Evolutionary conservation across 2,888 invertebrate genomes (phyloP).

Genomic region (Drosophila ustulata): DNA sequence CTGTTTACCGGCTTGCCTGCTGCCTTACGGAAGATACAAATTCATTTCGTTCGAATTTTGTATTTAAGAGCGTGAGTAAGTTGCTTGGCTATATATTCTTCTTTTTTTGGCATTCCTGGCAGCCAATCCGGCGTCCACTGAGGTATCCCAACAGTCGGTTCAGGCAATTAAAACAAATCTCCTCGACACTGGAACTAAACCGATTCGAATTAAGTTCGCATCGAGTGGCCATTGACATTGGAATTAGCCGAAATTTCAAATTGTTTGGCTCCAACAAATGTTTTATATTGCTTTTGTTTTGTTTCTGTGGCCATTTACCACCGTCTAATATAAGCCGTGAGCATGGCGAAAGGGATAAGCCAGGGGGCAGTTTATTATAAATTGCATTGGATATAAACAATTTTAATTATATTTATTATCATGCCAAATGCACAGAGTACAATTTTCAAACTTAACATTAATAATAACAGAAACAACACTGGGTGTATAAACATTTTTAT

Average conservation of each 20-base stretch:
- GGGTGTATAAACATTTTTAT: conserved; percentile 39
- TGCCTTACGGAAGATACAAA: conserved; percentile 41
- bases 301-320: conserved; percentile 18
- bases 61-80: conserved; percentile 70
- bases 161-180: conserved; percentile 70
- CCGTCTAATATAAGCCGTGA: conserved; percentile 38
- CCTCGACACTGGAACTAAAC: conserved; percentile 55
- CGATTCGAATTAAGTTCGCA: conserved; percentile 46
- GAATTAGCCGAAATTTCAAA: conserved; percentile 28
- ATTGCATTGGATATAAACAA: conserved; percentile 53
- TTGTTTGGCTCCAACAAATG: conserved; percentile 21
- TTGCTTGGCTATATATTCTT: conserved; percentile 42
- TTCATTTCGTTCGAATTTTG: conserved; percentile 72
- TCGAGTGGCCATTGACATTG: conserved; percentile 51
- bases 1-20: conserved; percentile 18
- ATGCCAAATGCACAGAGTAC: conserved; percentile 38
- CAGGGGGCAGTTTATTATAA: conserved; percentile 44
- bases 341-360: conserved; percentile 65
- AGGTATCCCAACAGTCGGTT: conserved; percentile 7
- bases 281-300: background rate
- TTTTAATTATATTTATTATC: conserved; percentile 58
- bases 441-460: conserved; percentile 19
- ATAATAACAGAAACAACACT: conserved; percentile 7
- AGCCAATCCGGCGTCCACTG: conserved; percentile 23
- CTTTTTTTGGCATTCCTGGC: conserved; percentile 34